Evolutionary conservation across 2,797 vertebrate species (phyloP).

Genomic region (Manis crassicaudata): DNA sequence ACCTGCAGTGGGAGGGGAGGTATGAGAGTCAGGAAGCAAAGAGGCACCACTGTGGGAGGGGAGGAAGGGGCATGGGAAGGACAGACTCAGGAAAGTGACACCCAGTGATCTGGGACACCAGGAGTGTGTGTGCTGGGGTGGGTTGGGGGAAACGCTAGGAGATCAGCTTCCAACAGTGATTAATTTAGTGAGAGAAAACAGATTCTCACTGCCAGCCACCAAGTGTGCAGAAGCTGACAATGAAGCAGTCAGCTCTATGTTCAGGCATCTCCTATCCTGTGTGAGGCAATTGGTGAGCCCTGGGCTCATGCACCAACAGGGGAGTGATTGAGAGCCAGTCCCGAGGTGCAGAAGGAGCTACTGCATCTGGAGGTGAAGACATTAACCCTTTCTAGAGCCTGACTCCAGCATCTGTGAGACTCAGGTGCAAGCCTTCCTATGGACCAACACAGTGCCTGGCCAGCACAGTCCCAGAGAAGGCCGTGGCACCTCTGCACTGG

Average conservation of each 20-base stretch:
- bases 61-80: neutral
- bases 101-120: rapidly evolving
- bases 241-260: neutral
- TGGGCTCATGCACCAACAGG: neutral
- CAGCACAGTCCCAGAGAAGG: rapidly evolving
- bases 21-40: neutral
- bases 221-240: conserved; percentile 17
- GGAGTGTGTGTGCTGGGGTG: neutral
- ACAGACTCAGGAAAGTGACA: neutral
- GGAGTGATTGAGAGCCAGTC: neutral
- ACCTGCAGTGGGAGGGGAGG: neutral
- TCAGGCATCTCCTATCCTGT: neutral
- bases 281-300: neutral
- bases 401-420: too few species aligned
- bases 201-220: conserved; percentile 50
- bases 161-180: conserved; percentile 57
- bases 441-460: neutral
- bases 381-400: neutral
- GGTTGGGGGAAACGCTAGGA: conserved; percentile 44
- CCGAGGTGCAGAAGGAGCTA: neutral
- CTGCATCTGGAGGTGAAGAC: neutral
- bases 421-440: neutral
- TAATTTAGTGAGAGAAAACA: conserved; percentile 71
- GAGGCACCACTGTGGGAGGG: neutral
- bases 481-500: neutral